Evolutionary conservation across 2,888 invertebrate genomes (phyloP).

Genomic region (Melieria omissa): DNA sequence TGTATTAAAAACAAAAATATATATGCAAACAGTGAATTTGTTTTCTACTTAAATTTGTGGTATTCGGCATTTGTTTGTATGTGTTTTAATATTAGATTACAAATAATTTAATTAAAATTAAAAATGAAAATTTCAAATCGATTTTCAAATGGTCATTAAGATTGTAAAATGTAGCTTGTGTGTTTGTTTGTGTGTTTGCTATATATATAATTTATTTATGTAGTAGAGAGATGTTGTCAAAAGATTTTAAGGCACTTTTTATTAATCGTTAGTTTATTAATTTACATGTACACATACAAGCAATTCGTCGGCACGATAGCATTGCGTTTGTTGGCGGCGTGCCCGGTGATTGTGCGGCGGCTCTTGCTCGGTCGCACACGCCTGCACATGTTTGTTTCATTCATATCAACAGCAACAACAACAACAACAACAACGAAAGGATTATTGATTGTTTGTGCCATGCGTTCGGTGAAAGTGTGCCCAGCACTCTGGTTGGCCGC

Average conservation of each 20-base stretch:
- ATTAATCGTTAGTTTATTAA: conserved; percentile 38
- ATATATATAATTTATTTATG: background rate
- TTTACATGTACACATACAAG: conserved; percentile 18
- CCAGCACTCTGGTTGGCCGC: too few species aligned
- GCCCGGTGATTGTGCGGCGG: background rate
- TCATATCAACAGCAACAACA: background rate
- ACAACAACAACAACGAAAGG: background rate
- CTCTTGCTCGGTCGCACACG: background rate
- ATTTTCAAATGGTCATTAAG: background rate
- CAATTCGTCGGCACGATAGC: background rate
- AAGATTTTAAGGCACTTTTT: conserved; percentile 48
- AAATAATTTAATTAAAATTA: background rate
- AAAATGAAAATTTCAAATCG: background rate
- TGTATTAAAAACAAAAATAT: background rate
- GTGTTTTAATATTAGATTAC: background rate
- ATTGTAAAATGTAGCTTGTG: background rate
- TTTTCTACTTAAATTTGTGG: conserved; percentile 20
- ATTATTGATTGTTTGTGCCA: too few species aligned
- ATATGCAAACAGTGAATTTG: background rate
- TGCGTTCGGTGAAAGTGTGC: too few species aligned
- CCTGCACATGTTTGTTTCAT: background rate
- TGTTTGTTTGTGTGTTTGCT: background rate
- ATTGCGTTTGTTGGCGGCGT: too few species aligned
- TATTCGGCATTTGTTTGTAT: background rate
- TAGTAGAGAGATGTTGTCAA: conserved; percentile 27